A percentile compares a stretch with the other conserved stretches of the same genome.
These are phyloP conservation scores for Noctua comes DNA, from an alignment of 2,888 invertebrate species.

Conservation along the genomic window DNA sequence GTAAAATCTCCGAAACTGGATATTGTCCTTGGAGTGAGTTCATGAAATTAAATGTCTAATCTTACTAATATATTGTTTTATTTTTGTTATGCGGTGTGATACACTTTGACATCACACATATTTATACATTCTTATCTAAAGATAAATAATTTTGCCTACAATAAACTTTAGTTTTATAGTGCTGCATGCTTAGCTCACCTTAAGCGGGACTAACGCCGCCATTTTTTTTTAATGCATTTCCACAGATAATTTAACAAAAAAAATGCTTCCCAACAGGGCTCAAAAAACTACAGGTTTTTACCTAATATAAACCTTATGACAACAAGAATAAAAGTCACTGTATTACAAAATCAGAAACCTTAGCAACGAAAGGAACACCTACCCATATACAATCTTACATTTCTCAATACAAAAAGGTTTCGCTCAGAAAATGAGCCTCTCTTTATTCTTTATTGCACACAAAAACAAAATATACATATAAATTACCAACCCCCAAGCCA, in stretches of 20 bases:
- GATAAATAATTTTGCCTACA: neutral
- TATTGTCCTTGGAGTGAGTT: constrained; percentile 77
- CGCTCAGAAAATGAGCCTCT: neutral
- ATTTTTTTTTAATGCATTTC: neutral
- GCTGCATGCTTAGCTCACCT: neutral
- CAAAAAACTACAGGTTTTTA: neutral
- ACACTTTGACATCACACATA: neutral
- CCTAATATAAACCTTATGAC: neutral
- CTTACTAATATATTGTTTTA: constrained; percentile 11
- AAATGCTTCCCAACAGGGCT: neutral
- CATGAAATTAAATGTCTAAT: constrained; percentile 49
- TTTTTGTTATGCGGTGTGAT: neutral
- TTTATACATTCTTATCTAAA: neutral
- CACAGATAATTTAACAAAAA: neutral
- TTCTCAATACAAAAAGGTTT: neutral
- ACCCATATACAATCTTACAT: too few relatives aligned
- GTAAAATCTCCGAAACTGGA: constrained; percentile 71
- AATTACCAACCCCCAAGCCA: too few relatives aligned
- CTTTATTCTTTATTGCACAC: too few relatives aligned
- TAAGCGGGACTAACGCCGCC: neutral
- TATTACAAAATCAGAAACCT: neutral
- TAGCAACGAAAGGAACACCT: neutral
- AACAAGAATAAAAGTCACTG: neutral
- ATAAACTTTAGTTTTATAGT: neutral
- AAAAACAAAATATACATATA: too few relatives aligned